Conservation (phyloP, 1,140 invertebrate species). For the Drosophila ogumai region DNA sequence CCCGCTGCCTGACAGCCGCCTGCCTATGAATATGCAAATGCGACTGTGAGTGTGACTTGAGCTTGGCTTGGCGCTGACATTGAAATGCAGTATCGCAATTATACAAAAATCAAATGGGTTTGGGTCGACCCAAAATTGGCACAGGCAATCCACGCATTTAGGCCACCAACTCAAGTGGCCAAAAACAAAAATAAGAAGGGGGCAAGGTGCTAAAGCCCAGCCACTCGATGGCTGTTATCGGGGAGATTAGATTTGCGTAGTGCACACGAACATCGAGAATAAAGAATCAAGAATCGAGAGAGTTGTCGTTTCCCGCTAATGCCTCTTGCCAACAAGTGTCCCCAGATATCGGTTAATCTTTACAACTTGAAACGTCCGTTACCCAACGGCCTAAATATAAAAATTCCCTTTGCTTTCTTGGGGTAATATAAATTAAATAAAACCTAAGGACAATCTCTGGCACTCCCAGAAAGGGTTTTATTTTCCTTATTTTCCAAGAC, state of each 20-base stretch:
- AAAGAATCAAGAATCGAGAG: constrained; percentile 1
- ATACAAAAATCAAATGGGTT: constrained; percentile 2
- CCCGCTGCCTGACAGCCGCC: constrained; percentile 2
- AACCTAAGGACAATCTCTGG: background rate
- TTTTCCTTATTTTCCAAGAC: too few relatives aligned
- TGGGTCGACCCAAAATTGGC: constrained; percentile 1
- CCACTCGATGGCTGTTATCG: constrained; percentile 35
- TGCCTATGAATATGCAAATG: constrained; percentile 44
- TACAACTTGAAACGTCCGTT: constrained; percentile 28
- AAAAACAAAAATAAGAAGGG: background rate
- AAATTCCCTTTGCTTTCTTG: too few relatives aligned
- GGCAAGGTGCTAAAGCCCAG: constrained; percentile 1
- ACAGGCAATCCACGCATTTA: constrained; percentile 2
- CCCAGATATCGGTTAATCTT: constrained; percentile 34
- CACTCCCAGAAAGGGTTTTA: background rate
- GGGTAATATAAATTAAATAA: constrained; percentile 8
- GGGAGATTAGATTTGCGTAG: constrained; percentile 36
- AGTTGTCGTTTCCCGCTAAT: background rate
- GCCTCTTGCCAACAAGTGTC: constrained; percentile 23
- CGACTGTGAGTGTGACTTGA: background rate
- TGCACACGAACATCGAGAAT: constrained; percentile 12
- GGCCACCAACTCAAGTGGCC: constrained; percentile 22
- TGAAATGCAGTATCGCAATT: constrained; percentile 36
- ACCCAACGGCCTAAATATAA: constrained; percentile 29
- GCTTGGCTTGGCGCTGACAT: constrained; percentile 17